Evolutionary conservation across 1,140 invertebrate genomes (phyloP).

Genomic region (Agraylea sexmaculata): DNA sequence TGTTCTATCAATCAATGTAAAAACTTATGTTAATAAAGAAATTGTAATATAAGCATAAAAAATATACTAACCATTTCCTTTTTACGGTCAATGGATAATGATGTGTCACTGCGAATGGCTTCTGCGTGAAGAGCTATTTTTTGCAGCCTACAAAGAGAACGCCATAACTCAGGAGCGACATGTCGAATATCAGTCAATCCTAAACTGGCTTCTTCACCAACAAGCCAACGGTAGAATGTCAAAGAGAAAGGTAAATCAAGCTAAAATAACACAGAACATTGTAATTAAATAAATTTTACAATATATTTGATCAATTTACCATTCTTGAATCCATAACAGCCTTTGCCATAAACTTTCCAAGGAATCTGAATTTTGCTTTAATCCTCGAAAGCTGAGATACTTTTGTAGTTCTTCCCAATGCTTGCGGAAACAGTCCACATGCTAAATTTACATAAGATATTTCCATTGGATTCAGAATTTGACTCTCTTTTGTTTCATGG

Average conservation of each 20-base stretch:
- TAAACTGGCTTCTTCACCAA: conserved; percentile 77
- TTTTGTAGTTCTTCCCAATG: conserved; percentile 76
- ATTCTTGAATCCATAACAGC: conserved; percentile 98
- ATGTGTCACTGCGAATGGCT: conserved; percentile 45
- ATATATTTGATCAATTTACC: conserved; percentile 52
- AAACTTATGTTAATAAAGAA: too few relatives aligned
- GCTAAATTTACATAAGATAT: conserved; percentile 65
- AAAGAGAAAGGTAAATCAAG: conserved; percentile 91
- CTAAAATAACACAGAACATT: conserved; percentile 48
- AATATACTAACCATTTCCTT: conserved; percentile 48
- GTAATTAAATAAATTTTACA: too few relatives aligned
- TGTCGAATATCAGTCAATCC: conserved; percentile 71
- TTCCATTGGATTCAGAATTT: too few relatives aligned
- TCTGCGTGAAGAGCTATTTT: conserved; percentile 61
- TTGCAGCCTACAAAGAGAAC: conserved; percentile 74
- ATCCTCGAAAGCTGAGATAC: conserved; percentile 77
- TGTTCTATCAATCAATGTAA: too few relatives aligned
- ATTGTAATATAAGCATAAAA: too few relatives aligned
- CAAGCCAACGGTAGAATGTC: conserved; percentile 93
- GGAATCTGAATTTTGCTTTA: conserved; percentile 89
- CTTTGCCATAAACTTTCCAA: conserved; percentile 99
- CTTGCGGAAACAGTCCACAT: conserved; percentile 80
- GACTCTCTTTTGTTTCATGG: too few relatives aligned
- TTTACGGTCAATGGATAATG: conserved; percentile 48
- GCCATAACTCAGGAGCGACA: conserved; percentile 79